phyloP scores from a whole-genome alignment of 92 coral and sea anemone species.

The Plumapathes pennacea region DNA sequence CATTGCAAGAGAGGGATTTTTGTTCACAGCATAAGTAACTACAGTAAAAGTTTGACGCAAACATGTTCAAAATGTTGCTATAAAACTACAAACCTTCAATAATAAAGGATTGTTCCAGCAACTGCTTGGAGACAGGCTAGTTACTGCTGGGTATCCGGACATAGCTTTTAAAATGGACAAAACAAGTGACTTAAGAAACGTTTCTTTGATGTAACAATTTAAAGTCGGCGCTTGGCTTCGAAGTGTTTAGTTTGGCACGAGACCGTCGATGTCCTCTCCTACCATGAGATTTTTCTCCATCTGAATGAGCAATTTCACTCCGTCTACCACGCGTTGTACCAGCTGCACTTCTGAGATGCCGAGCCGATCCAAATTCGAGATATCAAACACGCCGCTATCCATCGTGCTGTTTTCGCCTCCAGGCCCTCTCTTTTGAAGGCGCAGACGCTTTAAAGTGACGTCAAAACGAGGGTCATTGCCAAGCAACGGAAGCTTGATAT shows the following conservation, averaged over 20 bases:
- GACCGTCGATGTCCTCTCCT: slow-evolving; percentile 46
- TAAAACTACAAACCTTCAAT: too few relatives aligned
- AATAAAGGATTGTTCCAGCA: too few relatives aligned
- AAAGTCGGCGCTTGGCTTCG: too few relatives aligned
- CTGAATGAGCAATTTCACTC: slow-evolving; percentile 73
- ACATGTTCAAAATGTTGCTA: too few relatives aligned
- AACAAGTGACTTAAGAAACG: too few relatives aligned
- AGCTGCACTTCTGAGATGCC: slow-evolving; percentile 85
- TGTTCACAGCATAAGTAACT: too few relatives aligned
- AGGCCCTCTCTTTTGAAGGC: slow-evolving; percentile 86
- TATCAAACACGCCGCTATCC: slow-evolving; percentile 75
- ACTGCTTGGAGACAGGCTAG: too few relatives aligned
- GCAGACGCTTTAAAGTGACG: slow-evolving; percentile 49
- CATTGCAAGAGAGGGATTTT: too few relatives aligned
- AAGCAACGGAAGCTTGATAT: slow-evolving; percentile 69
- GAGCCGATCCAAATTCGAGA: slow-evolving; percentile 84
- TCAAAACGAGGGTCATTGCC: slow-evolving; percentile 76
- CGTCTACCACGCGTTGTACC: slow-evolving; percentile 81
- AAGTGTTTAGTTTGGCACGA: slow-evolving; percentile 44
- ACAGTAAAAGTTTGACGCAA: too few relatives aligned
- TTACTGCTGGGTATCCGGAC: too few relatives aligned
- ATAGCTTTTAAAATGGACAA: too few relatives aligned
- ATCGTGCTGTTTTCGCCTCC: slow-evolving; percentile 90
- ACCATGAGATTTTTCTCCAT: slow-evolving; percentile 81
- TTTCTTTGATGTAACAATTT: too few relatives aligned